Conservation (phyloP, 2,888 invertebrate species). For the Pachydiplax longipennis region DNA sequence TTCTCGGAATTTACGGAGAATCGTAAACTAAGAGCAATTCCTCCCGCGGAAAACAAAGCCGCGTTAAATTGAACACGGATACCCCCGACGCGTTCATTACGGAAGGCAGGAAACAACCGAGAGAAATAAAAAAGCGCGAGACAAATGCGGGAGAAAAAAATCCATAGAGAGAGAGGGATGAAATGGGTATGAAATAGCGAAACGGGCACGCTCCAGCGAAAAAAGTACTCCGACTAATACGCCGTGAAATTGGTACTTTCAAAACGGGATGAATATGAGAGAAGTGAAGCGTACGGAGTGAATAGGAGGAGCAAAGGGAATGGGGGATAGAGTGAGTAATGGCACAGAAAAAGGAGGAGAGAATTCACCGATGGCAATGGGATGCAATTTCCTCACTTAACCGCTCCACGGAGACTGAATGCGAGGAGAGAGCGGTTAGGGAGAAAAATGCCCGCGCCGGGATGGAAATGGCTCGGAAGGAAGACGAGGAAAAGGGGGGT, state of each 20-base stretch:
- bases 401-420: background rate
- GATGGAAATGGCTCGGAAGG: conserved; percentile 9
- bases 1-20: too few species aligned
- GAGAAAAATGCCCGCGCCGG: background rate
- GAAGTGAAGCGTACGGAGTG: background rate
- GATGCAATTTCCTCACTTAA: conserved; percentile 42
- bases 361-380: conserved; percentile 4
- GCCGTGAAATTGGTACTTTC: conserved; percentile 27
- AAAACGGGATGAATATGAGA: background rate
- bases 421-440: background rate
- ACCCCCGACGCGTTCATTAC: background rate
- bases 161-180: background rate
- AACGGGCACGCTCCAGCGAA: background rate
- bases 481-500: background rate
- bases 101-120: background rate
- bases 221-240: conserved; percentile 19
- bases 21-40: too few species aligned
- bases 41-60: background rate
- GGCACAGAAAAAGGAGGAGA: background rate
- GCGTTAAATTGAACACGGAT: background rate
- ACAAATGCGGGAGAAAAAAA: background rate
- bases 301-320: background rate
- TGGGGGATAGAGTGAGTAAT: background rate
- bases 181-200: background rate
- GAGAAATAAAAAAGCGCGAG: background rate